Evolutionary conservation across 64 coral and sea anemone genomes (phyloP).

Genomic region (Stylophora pistillata): DNA sequence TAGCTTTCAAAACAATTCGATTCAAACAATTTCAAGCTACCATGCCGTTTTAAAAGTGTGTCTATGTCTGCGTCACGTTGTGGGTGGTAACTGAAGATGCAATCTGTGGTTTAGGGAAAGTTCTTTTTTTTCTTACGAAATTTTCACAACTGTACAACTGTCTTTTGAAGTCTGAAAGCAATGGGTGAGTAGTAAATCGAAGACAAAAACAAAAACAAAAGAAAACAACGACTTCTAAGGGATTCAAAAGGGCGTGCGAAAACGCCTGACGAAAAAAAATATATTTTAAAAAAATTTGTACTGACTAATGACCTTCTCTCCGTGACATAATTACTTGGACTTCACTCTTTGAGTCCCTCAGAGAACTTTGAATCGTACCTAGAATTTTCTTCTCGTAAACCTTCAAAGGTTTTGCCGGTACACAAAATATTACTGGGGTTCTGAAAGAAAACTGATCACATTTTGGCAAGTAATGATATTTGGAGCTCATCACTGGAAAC

Average conservation of each 20-base stretch:
- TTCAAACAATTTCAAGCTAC: not conserved
- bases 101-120: not conserved
- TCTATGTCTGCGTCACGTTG: not conserved
- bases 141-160: slow-evolving; percentile 3
- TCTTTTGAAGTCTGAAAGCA: not conserved
- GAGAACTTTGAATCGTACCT: no score
- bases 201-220: no score
- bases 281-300: no score
- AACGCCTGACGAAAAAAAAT: no score
- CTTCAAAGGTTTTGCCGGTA: no score
- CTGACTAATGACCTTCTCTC: no score
- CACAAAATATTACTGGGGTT: no score
- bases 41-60: not conserved
- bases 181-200: slow-evolving; percentile 6
- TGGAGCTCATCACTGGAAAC: no score
- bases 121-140: not conserved
- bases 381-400: no score
- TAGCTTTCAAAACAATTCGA: not conserved
- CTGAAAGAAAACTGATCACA: no score
- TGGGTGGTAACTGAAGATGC: not conserved
- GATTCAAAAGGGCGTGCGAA: not conserved
- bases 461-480: no score
- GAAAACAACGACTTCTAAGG: not conserved
- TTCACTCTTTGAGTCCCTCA: not conserved
- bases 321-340: not conserved